Evolutionary conservation across 2,797 vertebrate species (phyloP).

Genomic region (Mastacembelus armatus): DNA sequence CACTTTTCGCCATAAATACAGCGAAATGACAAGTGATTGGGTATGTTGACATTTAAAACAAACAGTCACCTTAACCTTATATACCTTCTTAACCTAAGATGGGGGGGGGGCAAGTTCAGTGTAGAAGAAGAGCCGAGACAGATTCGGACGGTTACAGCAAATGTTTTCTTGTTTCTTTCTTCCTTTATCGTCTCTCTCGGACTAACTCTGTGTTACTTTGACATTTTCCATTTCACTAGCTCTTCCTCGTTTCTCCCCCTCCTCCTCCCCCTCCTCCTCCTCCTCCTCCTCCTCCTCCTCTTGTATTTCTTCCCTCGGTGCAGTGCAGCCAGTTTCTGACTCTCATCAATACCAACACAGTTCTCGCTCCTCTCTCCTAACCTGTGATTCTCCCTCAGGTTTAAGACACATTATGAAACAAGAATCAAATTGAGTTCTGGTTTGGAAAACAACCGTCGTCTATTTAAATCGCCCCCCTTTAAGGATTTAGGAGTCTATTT

Average conservation of each 20-base stretch:
- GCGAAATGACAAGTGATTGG: too few species aligned
- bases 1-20: too few species aligned
- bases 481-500: slow-evolving; percentile 29
- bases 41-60: too few species aligned
- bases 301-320: slow-evolving; percentile 16
- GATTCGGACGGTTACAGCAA: background rate
- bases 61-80: too few species aligned
- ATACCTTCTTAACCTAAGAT: too few species aligned
- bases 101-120: background rate
- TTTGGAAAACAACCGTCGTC: slow-evolving; percentile 16
- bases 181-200: background rate
- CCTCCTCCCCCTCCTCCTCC: background rate
- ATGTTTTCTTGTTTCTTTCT: background rate
- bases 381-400: slow-evolving; percentile 46
- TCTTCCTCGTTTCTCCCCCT: background rate
- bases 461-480: too few species aligned
- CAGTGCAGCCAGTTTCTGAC: slow-evolving; percentile 45
- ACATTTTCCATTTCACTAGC: background rate
- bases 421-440: slow-evolving; percentile 15
- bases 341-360: slow-evolving; percentile 45
- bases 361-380: slow-evolving; percentile 22
- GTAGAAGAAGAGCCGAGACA: slow-evolving; percentile 11
- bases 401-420: slow-evolving; percentile 23
- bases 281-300: too few species aligned
- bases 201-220: slow-evolving; percentile 10